Evolutionary conservation across 2,113 vertebrate species (phyloP).

Genomic region (Panurus biarmicus): DNA sequence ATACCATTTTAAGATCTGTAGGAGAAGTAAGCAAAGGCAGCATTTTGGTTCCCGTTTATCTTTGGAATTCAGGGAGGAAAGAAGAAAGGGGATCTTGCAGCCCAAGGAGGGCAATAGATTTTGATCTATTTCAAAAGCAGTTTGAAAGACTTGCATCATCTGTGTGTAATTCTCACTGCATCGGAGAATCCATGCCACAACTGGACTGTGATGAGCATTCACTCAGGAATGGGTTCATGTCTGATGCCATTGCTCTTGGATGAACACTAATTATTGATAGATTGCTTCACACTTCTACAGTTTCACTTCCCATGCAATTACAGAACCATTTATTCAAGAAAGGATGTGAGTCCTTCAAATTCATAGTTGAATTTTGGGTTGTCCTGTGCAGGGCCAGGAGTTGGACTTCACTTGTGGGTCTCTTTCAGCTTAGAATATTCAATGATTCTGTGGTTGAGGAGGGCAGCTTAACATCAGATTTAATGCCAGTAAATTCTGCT

Average conservation of each 20-base stretch:
- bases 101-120: not conserved
- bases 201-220: not conserved
- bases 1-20: not conserved
- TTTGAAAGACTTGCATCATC: not conserved
- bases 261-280: not conserved
- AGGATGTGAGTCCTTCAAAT: not conserved
- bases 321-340: not conserved
- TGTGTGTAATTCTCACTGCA: not conserved
- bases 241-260: not conserved
- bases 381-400: not conserved
- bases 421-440: not conserved
- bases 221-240: not conserved
- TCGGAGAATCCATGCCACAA: not conserved
- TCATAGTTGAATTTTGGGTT: not conserved
- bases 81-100: not conserved
- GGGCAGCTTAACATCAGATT: not conserved
- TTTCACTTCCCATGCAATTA: not conserved
- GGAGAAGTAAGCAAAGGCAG: not conserved
- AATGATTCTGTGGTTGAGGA: not conserved
- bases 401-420: not conserved
- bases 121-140: not conserved
- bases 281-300: not conserved
- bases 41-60: not conserved
- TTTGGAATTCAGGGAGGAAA: not conserved
- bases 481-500: not conserved